Evolutionary conservation across 1,140 invertebrate genomes (phyloP).

Genomic region (Plectus sambesii): DNA sequence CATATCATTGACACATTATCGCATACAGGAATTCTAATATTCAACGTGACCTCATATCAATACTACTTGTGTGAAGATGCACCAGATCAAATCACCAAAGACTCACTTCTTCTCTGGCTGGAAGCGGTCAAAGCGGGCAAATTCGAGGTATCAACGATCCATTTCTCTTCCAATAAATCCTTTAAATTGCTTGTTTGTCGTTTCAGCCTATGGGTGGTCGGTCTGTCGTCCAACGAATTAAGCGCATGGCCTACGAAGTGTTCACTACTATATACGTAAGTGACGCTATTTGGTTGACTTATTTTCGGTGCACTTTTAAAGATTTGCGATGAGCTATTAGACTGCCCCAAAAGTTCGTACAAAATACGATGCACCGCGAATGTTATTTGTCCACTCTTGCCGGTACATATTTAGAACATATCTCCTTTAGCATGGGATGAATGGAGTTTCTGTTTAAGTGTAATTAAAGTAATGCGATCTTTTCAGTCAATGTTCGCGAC

Average conservation of each 20-base stretch:
- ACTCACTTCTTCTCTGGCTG: slow-evolving; percentile 41
- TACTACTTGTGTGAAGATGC: slow-evolving; percentile 78
- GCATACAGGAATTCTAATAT: slow-evolving; percentile 53
- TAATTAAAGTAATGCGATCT: too few relatives aligned
- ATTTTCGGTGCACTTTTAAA: background rate
- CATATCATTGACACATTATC: too few relatives aligned
- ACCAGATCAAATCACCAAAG: slow-evolving; percentile 36
- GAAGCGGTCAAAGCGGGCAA: slow-evolving; percentile 32
- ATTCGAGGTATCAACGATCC: background rate
- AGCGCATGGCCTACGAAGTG: slow-evolving; percentile 37
- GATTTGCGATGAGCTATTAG: too few relatives aligned
- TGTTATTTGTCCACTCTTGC: too few relatives aligned
- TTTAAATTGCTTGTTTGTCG: background rate
- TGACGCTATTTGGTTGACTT: background rate
- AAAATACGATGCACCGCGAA: too few relatives aligned
- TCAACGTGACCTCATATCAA: slow-evolving; percentile 76
- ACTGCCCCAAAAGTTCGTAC: too few relatives aligned
- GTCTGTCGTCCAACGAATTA: slow-evolving; percentile 26
- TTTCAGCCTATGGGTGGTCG: slow-evolving; percentile 27
- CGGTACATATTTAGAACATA: too few relatives aligned
- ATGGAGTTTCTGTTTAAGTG: too few relatives aligned
- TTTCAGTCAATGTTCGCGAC: slow-evolving; percentile 35
- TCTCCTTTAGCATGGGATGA: too few relatives aligned
- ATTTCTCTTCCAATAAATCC: background rate
- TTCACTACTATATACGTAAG: slow-evolving; percentile 35